These are phyloP conservation scores for Panorpa germanica DNA, from an alignment of 2,888 invertebrate genomes.

Conservation along the genomic window DNA sequence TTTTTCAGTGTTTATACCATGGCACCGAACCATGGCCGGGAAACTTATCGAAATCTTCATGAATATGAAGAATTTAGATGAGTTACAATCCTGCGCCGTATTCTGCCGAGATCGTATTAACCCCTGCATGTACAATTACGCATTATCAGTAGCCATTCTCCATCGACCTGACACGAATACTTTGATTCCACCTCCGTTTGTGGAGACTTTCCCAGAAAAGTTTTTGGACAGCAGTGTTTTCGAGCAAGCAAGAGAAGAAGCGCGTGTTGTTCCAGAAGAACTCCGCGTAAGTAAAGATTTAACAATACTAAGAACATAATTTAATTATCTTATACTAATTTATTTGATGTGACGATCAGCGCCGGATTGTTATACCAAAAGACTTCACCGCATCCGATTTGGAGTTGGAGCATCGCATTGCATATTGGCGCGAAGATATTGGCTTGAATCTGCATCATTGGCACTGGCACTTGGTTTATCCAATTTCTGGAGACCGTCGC, in stretches of 20 bases:
- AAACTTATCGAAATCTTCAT: slow-evolving; percentile 1
- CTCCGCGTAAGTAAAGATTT: too few species aligned
- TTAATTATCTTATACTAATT: too few species aligned
- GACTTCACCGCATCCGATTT: slow-evolving; percentile 57
- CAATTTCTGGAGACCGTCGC: slow-evolving; percentile 17
- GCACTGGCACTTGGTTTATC: slow-evolving; percentile 36
- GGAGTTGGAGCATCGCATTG: slow-evolving; percentile 61
- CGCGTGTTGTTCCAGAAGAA: slow-evolving; percentile 37
- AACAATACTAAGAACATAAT: too few species aligned
- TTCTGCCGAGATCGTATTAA: slow-evolving; percentile 3
- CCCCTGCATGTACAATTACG: slow-evolving; percentile 5
- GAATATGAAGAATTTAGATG: not conserved
- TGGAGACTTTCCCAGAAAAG: slow-evolving; percentile 65
- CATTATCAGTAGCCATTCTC: not conserved
- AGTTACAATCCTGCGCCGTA: slow-evolving; percentile 2
- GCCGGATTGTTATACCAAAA: slow-evolving; percentile 46
- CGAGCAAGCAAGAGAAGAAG: slow-evolving; percentile 45
- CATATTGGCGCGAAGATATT: slow-evolving; percentile 73
- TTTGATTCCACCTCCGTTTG: slow-evolving; percentile 49
- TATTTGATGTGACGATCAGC: too few species aligned
- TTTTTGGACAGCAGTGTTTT: slow-evolving; percentile 61
- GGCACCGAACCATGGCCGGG: slow-evolving; percentile 5
- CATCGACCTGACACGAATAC: slow-evolving; percentile 39
- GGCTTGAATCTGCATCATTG: slow-evolving; percentile 67
- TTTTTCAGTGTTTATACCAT: slow-evolving; percentile 6